Base-by-base conservation (phyloP, 2,888 invertebrate genomes). In the Chloroclysta siterata region DNA sequence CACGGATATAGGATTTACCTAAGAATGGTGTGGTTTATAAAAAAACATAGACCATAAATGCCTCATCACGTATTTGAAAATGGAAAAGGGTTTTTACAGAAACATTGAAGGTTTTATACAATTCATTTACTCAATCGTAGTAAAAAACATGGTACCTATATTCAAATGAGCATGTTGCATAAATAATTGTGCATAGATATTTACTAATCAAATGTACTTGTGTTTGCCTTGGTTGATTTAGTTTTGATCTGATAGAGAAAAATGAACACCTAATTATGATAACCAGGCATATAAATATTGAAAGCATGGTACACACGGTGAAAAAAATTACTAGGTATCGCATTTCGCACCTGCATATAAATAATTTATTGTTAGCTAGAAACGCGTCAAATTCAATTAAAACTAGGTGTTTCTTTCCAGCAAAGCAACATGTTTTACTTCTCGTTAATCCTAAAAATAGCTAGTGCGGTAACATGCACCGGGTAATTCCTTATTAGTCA, bases 401-500 rank as follows among this genome's bases (percentile, higher is more conserved):
- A 60, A 53, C 47, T 47, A 17, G 48, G 15, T 50, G 22, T 22
- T 36, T 47, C n/a, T 39, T 46, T 53, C 60, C 17, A 54, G 53
- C 13, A 11, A 41, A 48, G 41, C 41, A 39, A n/a, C 39, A 60
- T 39, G 8, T 46, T 48, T 15, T 17, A 48, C 29, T 60, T 55
- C 56, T 39, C 56, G 15, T 53, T 59, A 60, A 36, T 47, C 42
- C 46, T 51, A 60, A 55, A 61, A 69, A 69, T 69, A 69, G 52
- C 60, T 44, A 15, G 28, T 51, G 14, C 50, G 44, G 61, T 55
- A 51, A 52, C 42, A 22, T 53, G 41, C 51, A 52, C 22, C 54
- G 58, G 65, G 47, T 54, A 55, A 46, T 17, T 22, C 65, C 63
- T 42, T 68, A 44, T 68, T 66, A 60, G 67, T 55, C 54, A 66